phyloP scores from a whole-genome alignment of 2,888 invertebrate genomes.

The Volucella inflata region DNA sequence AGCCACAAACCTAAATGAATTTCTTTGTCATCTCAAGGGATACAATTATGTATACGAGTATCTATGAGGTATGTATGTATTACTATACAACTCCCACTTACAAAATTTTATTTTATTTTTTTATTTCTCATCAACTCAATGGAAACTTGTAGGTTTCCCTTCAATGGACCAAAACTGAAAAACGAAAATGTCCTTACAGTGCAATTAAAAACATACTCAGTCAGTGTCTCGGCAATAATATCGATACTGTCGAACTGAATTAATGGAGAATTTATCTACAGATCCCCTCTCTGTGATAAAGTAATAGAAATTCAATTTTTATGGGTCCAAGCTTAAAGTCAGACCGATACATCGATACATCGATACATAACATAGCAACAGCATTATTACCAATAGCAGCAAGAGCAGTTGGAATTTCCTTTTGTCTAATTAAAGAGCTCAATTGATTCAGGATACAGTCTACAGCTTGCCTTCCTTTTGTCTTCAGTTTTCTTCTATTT shows the following conservation, averaged over 20 bases:
- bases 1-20: conserved; percentile 63
- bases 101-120: conserved; percentile 32
- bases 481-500: conserved; percentile 11
- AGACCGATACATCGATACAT: not conserved
- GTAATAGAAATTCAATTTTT: conserved; percentile 64
- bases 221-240: conserved; percentile 47
- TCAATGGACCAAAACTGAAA: not conserved
- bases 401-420: conserved; percentile 54
- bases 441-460: conserved; percentile 44
- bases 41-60: conserved; percentile 28
- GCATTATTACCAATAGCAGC: not conserved
- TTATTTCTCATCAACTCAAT: conserved; percentile 29
- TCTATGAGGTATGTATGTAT: too few relatives aligned
- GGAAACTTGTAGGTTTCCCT: not conserved
- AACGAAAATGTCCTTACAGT: conserved; percentile 32
- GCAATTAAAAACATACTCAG: conserved; percentile 55
- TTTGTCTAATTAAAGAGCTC: conserved; percentile 68
- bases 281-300: conserved; percentile 29
- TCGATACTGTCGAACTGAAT: conserved; percentile 52
- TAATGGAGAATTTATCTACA: conserved; percentile 51
- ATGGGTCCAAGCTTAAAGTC: conserved; percentile 51
- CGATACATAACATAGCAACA: not conserved
- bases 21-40: conserved; percentile 34
- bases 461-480: conserved; percentile 15
- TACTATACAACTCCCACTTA: not conserved